These are phyloP conservation scores for Ctena decussata DNA, from an alignment of 2,888 invertebrate species.

Conservation along the genomic window DNA sequence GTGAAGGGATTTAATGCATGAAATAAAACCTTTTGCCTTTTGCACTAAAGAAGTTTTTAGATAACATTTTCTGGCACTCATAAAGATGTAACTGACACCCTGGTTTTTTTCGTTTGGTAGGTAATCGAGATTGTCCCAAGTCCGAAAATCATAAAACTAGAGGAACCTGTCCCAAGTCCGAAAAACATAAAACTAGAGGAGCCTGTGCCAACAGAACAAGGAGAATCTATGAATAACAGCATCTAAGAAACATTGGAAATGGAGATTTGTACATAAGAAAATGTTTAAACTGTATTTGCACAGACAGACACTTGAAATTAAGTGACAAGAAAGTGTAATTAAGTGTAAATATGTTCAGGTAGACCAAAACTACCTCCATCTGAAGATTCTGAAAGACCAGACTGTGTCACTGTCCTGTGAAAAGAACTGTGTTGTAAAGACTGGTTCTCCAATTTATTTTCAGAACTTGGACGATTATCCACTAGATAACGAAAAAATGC, in stretches of 20 bases:
- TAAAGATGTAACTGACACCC: neutral
- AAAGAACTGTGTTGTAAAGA: conserved; percentile 1
- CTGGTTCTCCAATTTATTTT: conserved; percentile 15
- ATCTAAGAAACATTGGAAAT: conserved; percentile 9
- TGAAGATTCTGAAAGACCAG: neutral
- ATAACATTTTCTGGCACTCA: too few relatives aligned
- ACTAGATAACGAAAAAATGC: conserved; percentile 72
- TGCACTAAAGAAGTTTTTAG: too few relatives aligned
- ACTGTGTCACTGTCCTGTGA: neutral
- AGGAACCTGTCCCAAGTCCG: neutral
- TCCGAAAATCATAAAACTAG: conserved; percentile 8
- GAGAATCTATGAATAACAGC: neutral
- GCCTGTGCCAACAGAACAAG: neutral
- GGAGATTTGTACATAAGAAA: neutral
- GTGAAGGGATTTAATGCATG: too few relatives aligned
- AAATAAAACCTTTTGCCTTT: too few relatives aligned
- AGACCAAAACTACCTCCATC: conserved; percentile 5
- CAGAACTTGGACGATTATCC: conserved; percentile 70
- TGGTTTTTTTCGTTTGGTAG: neutral
- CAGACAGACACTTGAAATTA: neutral
- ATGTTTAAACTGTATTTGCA: neutral
- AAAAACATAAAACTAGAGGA: conserved; percentile 8
- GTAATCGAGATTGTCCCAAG: conserved; percentile 12
- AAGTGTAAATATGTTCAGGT: conserved; percentile 16
- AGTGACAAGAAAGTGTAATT: neutral